Evolutionary conservation across 2,888 invertebrate genomes (phyloP).

Genomic region (Tethea ocularis): DNA sequence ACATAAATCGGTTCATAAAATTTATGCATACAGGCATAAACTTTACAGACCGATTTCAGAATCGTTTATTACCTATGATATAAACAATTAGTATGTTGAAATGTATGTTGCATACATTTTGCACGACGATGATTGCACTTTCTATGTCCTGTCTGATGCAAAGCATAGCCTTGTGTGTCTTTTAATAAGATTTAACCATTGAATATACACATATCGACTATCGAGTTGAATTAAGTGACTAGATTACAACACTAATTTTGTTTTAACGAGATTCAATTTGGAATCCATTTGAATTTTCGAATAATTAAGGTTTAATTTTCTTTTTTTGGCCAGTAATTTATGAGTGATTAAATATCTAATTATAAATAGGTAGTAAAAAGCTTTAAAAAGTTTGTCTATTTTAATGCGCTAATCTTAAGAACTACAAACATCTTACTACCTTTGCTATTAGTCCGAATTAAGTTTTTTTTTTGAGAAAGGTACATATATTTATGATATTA

Average conservation of each 20-base stretch:
- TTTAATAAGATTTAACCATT: background rate
- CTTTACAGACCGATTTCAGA: constrained; percentile 4
- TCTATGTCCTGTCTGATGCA: background rate
- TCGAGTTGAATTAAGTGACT: constrained; percentile 3
- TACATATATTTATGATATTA: too few species aligned
- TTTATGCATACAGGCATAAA: constrained; percentile 5
- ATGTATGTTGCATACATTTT: background rate
- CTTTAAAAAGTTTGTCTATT: background rate
- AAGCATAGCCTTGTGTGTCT: constrained; percentile 5
- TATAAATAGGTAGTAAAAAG: too few species aligned
- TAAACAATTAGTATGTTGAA: background rate
- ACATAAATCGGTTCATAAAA: constrained; percentile 1
- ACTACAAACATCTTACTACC: too few species aligned
- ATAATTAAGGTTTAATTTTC: background rate
- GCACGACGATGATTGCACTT: background rate
- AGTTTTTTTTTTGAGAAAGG: too few species aligned
- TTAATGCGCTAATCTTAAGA: too few species aligned
- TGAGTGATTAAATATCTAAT: background rate
- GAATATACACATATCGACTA: constrained; percentile 1
- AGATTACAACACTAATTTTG: constrained; percentile 5
- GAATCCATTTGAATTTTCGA: background rate
- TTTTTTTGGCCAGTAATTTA: too few species aligned
- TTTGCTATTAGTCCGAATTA: too few species aligned
- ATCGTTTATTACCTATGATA: constrained; percentile 1
- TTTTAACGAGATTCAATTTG: background rate